Conservation (phyloP, 1,140 invertebrate species). For the Lordiphosa stackelbergi region DNA sequence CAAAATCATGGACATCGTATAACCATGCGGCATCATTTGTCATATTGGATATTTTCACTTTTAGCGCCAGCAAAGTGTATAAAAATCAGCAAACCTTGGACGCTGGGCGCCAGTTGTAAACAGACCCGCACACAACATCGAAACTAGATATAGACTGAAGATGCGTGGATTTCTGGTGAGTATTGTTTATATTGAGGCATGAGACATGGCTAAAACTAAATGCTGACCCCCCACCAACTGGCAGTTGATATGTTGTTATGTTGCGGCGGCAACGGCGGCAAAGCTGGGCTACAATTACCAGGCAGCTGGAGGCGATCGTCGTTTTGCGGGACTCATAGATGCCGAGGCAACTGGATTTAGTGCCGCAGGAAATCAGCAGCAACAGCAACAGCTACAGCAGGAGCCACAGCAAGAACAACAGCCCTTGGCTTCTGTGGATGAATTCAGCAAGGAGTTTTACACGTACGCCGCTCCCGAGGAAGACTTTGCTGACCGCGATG, state of each 20-base stretch:
- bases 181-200: conserved; percentile 4
- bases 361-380: conserved; percentile 16
- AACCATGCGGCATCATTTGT: conserved; percentile 58
- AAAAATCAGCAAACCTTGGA: conserved; percentile 43
- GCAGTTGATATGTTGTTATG: conserved; percentile 42
- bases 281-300: conserved; percentile 62
- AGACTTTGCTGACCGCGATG: conserved; percentile 50
- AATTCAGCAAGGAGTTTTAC: conserved; percentile 65
- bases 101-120: conserved; percentile 36
- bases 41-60: conserved; percentile 54
- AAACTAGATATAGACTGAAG: conserved; percentile 23
- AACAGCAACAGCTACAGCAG: conserved; percentile 16
- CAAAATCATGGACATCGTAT: conserved; percentile 41
- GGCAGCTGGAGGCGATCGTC: conserved; percentile 36
- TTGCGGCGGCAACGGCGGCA: conserved; percentile 33
- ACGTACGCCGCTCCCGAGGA: conserved; percentile 60
- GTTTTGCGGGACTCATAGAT: conserved; percentile 62
- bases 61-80: conserved; percentile 38
- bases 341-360: conserved; percentile 60
- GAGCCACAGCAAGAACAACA: conserved; percentile 13
- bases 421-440: conserved; percentile 21
- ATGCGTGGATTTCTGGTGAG: conserved; percentile 66
- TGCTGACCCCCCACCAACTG: conserved; percentile 1
- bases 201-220: neutral
- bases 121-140: conserved; percentile 29